Evolutionary conservation across 2,113 vertebrate species (phyloP).

Genomic region (Actenoides hombroni): DNA sequence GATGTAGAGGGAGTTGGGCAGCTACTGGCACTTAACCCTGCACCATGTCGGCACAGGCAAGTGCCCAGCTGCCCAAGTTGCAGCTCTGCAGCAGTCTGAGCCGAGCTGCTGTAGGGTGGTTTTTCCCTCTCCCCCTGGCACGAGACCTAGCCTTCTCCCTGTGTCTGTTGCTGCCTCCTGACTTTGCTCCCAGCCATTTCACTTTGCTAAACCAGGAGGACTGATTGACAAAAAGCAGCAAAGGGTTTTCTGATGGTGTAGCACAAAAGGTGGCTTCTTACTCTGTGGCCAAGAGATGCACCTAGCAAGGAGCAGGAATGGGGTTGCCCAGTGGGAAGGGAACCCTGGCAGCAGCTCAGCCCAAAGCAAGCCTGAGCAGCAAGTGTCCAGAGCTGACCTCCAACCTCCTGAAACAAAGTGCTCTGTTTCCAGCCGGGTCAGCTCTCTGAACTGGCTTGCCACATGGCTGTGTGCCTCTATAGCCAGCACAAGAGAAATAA

Average conservation of each 20-base stretch:
- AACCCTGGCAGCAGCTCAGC: neutral
- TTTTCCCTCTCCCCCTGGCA: neutral
- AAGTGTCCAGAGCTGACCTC: neutral
- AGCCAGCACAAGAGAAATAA: neutral
- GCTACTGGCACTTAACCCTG: neutral
- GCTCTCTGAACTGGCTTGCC: neutral
- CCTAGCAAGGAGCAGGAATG: neutral
- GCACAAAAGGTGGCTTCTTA: neutral
- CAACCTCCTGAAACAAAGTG: neutral
- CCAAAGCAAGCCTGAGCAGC: neutral
- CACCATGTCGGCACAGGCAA: accelerated
- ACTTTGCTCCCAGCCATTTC: neutral
- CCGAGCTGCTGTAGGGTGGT: accelerated
- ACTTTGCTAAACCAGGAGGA: neutral
- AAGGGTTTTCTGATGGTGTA: neutral
- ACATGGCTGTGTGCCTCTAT: accelerated
- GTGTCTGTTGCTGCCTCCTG: neutral
- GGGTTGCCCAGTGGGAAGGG: neutral
- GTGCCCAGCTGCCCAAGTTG: neutral
- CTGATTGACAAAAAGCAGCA: neutral
- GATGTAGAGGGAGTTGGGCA: neutral
- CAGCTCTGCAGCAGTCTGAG: neutral
- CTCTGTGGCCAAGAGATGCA: neutral
- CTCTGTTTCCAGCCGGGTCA: neutral
- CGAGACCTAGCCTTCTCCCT: neutral